phyloP scores from a whole-genome alignment of 30 jellyfish, hydroid and myxozoan genomes.

The Morbakka virulenta region DNA sequence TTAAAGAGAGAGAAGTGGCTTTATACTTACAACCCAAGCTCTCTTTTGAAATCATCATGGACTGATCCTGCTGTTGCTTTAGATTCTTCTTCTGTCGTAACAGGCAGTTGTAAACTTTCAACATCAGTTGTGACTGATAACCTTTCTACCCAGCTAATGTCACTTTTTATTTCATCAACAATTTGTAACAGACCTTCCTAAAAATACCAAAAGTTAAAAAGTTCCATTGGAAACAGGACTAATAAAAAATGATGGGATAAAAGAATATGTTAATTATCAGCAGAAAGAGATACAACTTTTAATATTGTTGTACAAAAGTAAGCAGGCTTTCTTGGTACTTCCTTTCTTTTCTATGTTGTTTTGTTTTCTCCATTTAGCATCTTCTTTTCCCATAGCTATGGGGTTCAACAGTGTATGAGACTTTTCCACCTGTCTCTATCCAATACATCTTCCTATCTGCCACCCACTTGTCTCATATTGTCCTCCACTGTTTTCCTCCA shows the following conservation, averaged over 20 bases:
- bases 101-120: slow-evolving; percentile 54
- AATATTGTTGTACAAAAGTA: no score
- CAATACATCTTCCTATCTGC: neutral
- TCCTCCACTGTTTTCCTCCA: no score
- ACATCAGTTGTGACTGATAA: slow-evolving; percentile 62
- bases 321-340: slow-evolving; percentile 36
- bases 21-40: slow-evolving; percentile 75
- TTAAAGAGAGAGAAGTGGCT: neutral
- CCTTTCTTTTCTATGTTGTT: slow-evolving; percentile 21
- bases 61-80: slow-evolving; percentile 59
- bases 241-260: no score
- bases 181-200: slow-evolving; percentile 71
- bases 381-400: no score
- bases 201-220: neutral
- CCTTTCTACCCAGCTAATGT: slow-evolving; percentile 76
- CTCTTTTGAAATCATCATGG: slow-evolving; percentile 91
- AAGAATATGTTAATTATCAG: no score
- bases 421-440: no score
- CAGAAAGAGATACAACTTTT: no score
- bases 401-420: no score
- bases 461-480: neutral
- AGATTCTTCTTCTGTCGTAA: neutral
- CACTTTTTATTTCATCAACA: slow-evolving; percentile 44
- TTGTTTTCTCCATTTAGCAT: no score
- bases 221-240: neutral